Evolutionary conservation across 1,140 invertebrate species (phyloP).

Genomic region (Platorchestia sp.): DNA sequence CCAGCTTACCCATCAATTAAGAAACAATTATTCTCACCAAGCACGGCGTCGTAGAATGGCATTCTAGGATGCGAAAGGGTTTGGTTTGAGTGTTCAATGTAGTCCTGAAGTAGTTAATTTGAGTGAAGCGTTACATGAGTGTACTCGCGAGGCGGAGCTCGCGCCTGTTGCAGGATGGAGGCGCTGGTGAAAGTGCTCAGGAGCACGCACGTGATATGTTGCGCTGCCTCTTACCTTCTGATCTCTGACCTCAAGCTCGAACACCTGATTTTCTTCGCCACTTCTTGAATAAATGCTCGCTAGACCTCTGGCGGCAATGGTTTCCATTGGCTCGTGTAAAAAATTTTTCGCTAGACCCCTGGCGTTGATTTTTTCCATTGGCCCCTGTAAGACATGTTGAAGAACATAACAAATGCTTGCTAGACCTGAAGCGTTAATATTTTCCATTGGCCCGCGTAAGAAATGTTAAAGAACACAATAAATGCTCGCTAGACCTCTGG

Average conservation of each 20-base stretch:
- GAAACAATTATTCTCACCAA: background rate
- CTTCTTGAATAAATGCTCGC: background rate
- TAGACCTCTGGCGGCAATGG: background rate
- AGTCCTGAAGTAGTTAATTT: background rate
- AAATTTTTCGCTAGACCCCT: too few relatives aligned
- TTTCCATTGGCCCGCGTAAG: background rate
- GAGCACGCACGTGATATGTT: constrained; percentile 50
- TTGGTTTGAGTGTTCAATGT: background rate
- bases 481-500: too few relatives aligned
- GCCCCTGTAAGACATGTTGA: too few relatives aligned
- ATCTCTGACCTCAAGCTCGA: constrained; percentile 18
- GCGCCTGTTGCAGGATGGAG: background rate
- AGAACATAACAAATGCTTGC: background rate
- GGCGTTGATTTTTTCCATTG: too few relatives aligned
- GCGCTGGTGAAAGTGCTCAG: constrained; percentile 32
- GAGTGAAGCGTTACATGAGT: background rate
- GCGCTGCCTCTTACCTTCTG: constrained; percentile 29
- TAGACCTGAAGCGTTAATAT: background rate
- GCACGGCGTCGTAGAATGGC: background rate
- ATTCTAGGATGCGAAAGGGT: constrained; percentile 31
- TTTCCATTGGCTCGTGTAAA: background rate
- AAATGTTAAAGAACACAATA: too few relatives aligned
- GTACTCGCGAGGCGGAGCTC: background rate
- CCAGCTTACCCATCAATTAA: background rate
- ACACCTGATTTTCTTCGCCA: background rate